These are phyloP conservation scores for Mareca strepera DNA, from an alignment of 2,797 vertebrate species.

Conservation along the genomic window DNA sequence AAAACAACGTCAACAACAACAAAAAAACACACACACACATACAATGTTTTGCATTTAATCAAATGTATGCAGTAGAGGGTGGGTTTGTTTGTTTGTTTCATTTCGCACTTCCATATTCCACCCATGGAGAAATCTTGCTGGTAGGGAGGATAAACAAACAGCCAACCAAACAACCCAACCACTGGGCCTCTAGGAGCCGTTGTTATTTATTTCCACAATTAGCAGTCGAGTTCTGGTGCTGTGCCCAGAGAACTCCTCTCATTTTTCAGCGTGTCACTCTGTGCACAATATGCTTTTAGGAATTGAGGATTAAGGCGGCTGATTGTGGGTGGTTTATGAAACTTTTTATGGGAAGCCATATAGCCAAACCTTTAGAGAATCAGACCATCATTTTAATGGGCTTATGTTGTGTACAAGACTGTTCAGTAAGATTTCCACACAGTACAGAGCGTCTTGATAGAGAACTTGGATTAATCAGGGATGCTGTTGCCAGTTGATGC, in stretches of 20 bases:
- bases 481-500: conserved; percentile 35
- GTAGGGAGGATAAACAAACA: conserved; percentile 65
- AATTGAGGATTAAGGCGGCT: conserved; percentile 73
- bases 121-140: conserved; percentile 67
- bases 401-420: conserved; percentile 63
- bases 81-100: conserved; percentile 30
- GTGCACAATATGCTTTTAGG: conserved; percentile 65
- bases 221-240: conserved; percentile 70
- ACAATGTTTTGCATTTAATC: conserved; percentile 27
- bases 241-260: conserved; percentile 71
- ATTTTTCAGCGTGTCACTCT: conserved; percentile 70
- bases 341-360: conserved; percentile 76
- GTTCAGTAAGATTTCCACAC: conserved; percentile 43
- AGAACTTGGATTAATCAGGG: conserved; percentile 70
- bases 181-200: conserved; percentile 60
- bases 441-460: conserved; percentile 53
- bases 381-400: conserved; percentile 73
- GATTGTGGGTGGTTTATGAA: conserved; percentile 80
- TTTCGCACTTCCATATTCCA: conserved; percentile 53
- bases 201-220: conserved; percentile 77
- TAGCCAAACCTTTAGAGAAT: conserved; percentile 72
- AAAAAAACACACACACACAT: not conserved
- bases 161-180: conserved; percentile 61
- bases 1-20: too few species aligned
- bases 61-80: not conserved